Evolutionary conservation across 2,797 vertebrate species (phyloP), one percentile per base, ranked within the genome.

Genomic region (Fistularia commersonii): DNA sequence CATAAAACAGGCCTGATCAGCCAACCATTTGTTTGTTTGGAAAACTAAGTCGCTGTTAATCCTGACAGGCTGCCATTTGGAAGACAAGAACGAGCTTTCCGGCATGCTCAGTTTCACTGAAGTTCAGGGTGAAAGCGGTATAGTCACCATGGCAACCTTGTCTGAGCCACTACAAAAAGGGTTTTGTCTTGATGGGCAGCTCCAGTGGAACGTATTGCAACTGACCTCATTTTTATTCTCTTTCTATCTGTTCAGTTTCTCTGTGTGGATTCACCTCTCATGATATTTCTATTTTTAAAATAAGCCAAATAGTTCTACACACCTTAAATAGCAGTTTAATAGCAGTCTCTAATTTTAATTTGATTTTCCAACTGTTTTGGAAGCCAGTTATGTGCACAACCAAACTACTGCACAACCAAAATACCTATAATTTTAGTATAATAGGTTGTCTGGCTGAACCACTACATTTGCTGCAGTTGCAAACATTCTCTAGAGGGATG

Each of bases 101-200:
- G 56, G 45, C 23, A 1, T 14, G 52, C 45, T 11, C 8, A 13
- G 48, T 45, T 6, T 47, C 51, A 46, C 45, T 57, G 1, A 54
- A 47, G 51, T 53, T 39, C 39, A 51, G 45, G 8, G 49, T n/a
- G 52, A 51, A 58, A 43, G 40, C 7, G 12, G 66, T 14, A 51
- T 54, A 13, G 82, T 85, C 14, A 8, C 77, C 77, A 79, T 82
- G 68, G 77, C 52, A 84, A 88, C 84, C 11, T 8, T 1, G 37
- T 33, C 41, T 11, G 8, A 80, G 72, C 64, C 56, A 66, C 61
- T 87, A 87, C 81, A 89, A 86, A 72, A 64, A 46, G 67, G 72
- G 61, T 76, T 87, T 88, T 87, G 79, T 88, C 65, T 59, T 55
- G 51, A 54, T 54, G 72, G 65, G 63, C 48, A 10, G 4, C 51